phyloP scores from a whole-genome alignment of 2,888 invertebrate species.

The Pteria penguin region DNA sequence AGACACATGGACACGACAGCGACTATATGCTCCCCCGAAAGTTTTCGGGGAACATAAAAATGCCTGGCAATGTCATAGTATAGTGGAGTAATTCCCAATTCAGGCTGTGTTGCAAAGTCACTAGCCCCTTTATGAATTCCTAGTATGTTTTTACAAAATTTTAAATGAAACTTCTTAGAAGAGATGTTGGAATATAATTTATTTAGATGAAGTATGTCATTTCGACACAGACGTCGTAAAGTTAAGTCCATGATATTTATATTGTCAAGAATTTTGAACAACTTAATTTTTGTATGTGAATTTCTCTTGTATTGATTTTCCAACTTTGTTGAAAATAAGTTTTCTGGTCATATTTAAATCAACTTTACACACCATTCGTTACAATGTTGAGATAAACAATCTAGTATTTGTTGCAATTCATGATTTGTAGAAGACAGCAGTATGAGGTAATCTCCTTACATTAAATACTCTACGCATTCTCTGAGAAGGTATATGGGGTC shows the following conservation, averaged over 20 bases:
- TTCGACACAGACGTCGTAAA: not conserved
- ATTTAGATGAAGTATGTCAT: too few species aligned
- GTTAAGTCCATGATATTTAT: not conserved
- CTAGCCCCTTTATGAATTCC: too few species aligned
- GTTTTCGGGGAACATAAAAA: too few species aligned
- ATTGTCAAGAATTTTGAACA: not conserved
- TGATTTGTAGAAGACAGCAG: not conserved
- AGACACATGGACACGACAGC: too few species aligned
- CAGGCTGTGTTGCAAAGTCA: too few species aligned
- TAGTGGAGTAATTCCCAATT: too few species aligned
- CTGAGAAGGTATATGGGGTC: not conserved
- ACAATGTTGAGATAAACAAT: not conserved
- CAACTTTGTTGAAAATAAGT: not conserved
- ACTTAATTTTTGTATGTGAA: not conserved
- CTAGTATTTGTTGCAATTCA: not conserved
- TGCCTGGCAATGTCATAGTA: too few species aligned
- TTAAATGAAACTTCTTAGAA: too few species aligned
- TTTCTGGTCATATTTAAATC: not conserved
- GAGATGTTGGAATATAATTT: too few species aligned
- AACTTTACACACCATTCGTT: not conserved
- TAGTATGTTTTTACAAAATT: too few species aligned
- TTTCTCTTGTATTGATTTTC: not conserved
- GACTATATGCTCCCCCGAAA: too few species aligned
- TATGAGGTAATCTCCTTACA: conserved; percentile 3
- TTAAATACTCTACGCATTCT: not conserved